phyloP scores from a whole-genome alignment of 2,888 invertebrate species.

The Trachelus troglodyta region DNA sequence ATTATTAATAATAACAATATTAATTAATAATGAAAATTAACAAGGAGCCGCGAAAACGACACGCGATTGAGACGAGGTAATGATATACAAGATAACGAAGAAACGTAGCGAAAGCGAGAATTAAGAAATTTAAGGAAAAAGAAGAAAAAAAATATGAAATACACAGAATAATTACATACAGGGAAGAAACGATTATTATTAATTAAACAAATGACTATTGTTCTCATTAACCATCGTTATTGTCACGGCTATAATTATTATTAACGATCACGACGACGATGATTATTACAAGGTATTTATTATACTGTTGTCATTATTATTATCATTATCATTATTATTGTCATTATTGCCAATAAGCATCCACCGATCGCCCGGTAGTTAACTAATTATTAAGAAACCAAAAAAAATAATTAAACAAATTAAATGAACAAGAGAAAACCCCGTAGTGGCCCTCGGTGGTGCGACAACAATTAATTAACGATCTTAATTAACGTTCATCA shows the following conservation, averaged over 20 bases:
- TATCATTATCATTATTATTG: slow-evolving; percentile 4
- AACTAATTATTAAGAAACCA: slow-evolving; percentile 14
- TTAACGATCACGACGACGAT: not conserved
- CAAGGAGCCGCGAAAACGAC: too few relatives aligned
- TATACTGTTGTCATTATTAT: slow-evolving; percentile 2
- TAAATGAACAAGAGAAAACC: too few relatives aligned
- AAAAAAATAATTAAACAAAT: not conserved
- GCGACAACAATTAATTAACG: slow-evolving; percentile 23
- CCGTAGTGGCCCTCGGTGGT: not conserved
- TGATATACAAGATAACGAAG: not conserved
- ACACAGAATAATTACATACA: slow-evolving; percentile 15
- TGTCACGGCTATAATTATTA: slow-evolving; percentile 10
- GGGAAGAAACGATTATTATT: slow-evolving; percentile 25
- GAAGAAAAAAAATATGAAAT: not conserved
- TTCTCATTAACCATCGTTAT: slow-evolving; percentile 20
- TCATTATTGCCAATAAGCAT: slow-evolving; percentile 1
- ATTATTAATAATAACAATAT: slow-evolving; percentile 10
- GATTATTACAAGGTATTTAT: not conserved
- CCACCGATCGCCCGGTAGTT: slow-evolving; percentile 17
- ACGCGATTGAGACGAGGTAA: too few relatives aligned
- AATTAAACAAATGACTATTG: slow-evolving; percentile 23
- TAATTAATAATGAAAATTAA: too few relatives aligned
- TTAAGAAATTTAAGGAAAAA: slow-evolving; percentile 8
- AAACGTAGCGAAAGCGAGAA: not conserved
- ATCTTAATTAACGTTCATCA: slow-evolving; percentile 19